Evolutionary conservation across 2,797 vertebrate genomes (phyloP).

Genomic region (Macrochelys suwanniensis): DNA sequence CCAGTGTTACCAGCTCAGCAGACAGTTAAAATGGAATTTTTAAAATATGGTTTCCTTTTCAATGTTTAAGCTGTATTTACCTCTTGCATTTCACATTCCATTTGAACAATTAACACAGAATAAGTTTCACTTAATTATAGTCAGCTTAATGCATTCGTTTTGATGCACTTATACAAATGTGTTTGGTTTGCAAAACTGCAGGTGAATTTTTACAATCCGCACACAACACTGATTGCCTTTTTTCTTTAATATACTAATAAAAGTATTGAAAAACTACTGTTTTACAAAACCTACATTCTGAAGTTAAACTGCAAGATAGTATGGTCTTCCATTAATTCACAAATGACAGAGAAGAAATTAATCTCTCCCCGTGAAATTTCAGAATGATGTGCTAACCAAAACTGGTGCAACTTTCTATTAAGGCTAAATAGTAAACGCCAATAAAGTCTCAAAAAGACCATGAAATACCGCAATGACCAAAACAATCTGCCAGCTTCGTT

Average conservation of each 20-base stretch:
- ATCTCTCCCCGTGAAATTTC: neutral
- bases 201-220: neutral
- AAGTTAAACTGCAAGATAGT: neutral
- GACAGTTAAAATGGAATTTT: neutral
- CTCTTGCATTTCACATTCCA: neutral
- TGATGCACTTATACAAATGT: rapidly evolving
- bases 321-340: neutral
- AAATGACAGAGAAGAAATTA: neutral
- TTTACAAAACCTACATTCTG: neutral
- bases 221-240: neutral
- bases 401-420: neutral
- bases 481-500: neutral
- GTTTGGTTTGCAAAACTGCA: neutral
- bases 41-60: neutral
- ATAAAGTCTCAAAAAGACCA: neutral
- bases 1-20: neutral
- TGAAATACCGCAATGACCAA: neutral
- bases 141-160: neutral
- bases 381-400: neutral
- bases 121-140: neutral
- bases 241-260: neutral
- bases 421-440: neutral
- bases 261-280: neutral
- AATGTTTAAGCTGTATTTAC: neutral
- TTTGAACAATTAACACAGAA: neutral